phyloP scores from a whole-genome alignment of 92 coral and sea anemone genomes.

The Porites lobata region DNA sequence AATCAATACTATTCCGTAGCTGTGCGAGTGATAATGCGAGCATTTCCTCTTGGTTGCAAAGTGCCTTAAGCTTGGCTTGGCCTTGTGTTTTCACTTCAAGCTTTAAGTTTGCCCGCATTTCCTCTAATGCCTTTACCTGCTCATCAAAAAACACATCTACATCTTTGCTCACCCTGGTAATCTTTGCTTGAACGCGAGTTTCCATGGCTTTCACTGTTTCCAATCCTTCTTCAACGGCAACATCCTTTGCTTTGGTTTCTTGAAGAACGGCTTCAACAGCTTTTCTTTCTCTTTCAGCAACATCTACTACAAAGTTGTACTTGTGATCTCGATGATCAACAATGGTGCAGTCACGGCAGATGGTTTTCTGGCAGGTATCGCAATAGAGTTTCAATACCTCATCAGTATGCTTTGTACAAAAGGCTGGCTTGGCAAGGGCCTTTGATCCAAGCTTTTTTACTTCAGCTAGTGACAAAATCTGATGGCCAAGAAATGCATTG shows the following conservation, averaged over 20 bases:
- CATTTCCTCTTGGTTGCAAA: constrained; percentile 47
- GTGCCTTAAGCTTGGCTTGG: constrained; percentile 51
- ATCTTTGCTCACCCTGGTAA: no score
- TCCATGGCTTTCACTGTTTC: constrained; percentile 31
- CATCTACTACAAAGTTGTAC: constrained; percentile 68
- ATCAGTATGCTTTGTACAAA: constrained; percentile 75
- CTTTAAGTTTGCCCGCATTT: constrained; percentile 46
- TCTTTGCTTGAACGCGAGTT: constrained; percentile 13
- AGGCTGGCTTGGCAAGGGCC: constrained; percentile 61
- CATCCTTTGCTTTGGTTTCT: constrained; percentile 27
- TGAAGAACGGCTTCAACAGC: constrained; percentile 28
- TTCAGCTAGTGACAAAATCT: constrained; percentile 71
- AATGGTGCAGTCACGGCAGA: constrained; percentile 80
- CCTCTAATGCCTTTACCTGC: no score
- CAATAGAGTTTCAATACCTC: constrained; percentile 78
- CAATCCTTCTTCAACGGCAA: constrained; percentile 31
- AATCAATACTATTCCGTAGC: constrained; percentile 55
- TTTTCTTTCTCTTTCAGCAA: constrained; percentile 55
- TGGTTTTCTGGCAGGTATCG: constrained; percentile 63
- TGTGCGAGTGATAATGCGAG: constrained; percentile 55
- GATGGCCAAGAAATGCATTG: constrained; percentile 40
- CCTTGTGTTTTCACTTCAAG: constrained; percentile 48
- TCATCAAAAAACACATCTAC: no score
- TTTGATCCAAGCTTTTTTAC: constrained; percentile 53
- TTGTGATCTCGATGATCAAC: constrained; percentile 78